Evolutionary conservation across 1,140 invertebrate species (phyloP).

Genomic region (Asbolus verrucosus): DNA sequence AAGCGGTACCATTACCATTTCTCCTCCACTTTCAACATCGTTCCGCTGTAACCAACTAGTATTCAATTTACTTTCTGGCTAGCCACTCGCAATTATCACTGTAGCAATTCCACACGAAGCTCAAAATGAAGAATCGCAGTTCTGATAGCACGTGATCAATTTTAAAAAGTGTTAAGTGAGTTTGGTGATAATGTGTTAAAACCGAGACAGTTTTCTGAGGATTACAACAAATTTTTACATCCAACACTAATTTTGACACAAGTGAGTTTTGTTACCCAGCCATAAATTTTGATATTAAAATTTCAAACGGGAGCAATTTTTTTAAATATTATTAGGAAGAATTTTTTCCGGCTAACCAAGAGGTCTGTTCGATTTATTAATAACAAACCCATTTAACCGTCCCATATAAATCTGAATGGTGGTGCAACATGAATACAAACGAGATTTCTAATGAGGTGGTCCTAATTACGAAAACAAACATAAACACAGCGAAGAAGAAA

Average conservation of each 20-base stretch:
- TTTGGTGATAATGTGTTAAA: constrained; percentile 7
- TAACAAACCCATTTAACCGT: background rate
- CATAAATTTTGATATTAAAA: no score
- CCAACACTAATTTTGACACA: background rate
- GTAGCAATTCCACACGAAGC: background rate
- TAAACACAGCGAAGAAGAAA: background rate
- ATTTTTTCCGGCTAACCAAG: background rate
- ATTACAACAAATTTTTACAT: background rate
- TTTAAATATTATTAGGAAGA: background rate
- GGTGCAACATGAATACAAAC: background rate
- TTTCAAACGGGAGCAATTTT: no score
- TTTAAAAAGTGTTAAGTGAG: constrained; percentile 5
- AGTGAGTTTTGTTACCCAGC: background rate
- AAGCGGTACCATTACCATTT: constrained; percentile 43
- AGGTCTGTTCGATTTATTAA: no score
- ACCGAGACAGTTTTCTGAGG: background rate
- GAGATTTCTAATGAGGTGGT: constrained; percentile 16
- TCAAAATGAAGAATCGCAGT: constrained; percentile 20
- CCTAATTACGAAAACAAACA: constrained; percentile 17
- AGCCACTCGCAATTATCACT: background rate
- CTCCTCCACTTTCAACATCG: constrained; percentile 44
- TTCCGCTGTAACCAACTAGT: constrained; percentile 41
- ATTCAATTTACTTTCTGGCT: constrained; percentile 42
- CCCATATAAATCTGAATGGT: background rate
- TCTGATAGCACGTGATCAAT: no score